Evolutionary conservation across 2,113 vertebrate species (phyloP), one percentile per base, ranked within the genome.

Genomic region (Sinocyclocheilus rhinocerous): DNA sequence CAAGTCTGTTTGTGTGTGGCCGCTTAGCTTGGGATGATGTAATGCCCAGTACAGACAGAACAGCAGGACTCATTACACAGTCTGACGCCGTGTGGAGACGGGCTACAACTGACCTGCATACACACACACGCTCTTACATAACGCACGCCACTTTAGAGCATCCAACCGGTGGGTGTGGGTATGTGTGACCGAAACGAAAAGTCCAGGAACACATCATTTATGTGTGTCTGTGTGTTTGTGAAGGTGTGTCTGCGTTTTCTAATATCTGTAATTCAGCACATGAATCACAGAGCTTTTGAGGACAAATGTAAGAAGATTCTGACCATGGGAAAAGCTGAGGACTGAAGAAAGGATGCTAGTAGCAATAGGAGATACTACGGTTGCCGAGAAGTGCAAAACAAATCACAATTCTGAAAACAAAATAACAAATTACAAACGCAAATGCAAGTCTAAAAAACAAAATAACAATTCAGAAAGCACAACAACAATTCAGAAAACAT

Each of bases 1-100:
- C 75, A 42, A 83, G 84, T 83, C 72, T 85, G 83, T 73, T 79
- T 59, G 80, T 57, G 75, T 83, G 83, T 78, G 72, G 52, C 55
- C 61, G 15, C 83, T 84, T 80, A 81, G 76, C 70, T 75, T 57
- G 67, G 77, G 87, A 81, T 88, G 87, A 88, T 81, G 87, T 88
- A 87, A 88, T 88, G 83, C 70, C 48, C 22, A 85, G 33, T 36
- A 87, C 57, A 87, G 52, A 76, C 63, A 57, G 69, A 81, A 84
- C 76, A 81, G 94, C 92, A 93, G 91, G 93, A 92, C 95, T 95
- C 96, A 95, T 84, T 87, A 84, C 87, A 80, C 83, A 81, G 87
- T 76, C 83, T 85, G 83, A 88, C 83, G 83, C 87, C 77, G 70
- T 75, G 81, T 85, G 84, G 76, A 69, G 81, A 76, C 55, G 59